These are phyloP conservation scores for Neuroterus valhalla DNA, from an alignment of 1,140 invertebrate genomes.

Conservation along the genomic window DNA sequence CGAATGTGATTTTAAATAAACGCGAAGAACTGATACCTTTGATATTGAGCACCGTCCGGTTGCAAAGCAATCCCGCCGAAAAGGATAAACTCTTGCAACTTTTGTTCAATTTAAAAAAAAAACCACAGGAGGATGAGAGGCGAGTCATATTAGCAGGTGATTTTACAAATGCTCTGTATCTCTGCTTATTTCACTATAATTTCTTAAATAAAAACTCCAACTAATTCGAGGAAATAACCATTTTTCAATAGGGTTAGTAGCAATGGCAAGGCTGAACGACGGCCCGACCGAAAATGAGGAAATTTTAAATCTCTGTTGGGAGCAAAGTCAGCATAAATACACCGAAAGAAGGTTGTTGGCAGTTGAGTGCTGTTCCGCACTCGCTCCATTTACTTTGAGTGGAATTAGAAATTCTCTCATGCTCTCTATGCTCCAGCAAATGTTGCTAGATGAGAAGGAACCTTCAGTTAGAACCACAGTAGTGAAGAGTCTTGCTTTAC, in stretches of 20 bases:
- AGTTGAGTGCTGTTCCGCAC: slow-evolving; percentile 82
- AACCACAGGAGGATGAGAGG: slow-evolving; percentile 83
- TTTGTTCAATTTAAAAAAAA: slow-evolving; percentile 86
- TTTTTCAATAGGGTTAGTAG: slow-evolving; percentile 75
- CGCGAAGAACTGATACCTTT: slow-evolving; percentile 85
- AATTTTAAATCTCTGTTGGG: slow-evolving; percentile 86
- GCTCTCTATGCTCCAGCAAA: slow-evolving; percentile 85
- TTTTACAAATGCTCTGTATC: slow-evolving; percentile 22
- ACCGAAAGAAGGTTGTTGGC: slow-evolving; percentile 82
- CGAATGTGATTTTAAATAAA: slow-evolving; percentile 83
- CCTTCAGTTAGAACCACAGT: slow-evolving; percentile 79
- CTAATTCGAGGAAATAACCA: slow-evolving; percentile 9
- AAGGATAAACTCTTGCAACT: slow-evolving; percentile 82
- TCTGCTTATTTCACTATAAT: too few relatives aligned
- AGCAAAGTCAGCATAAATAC: slow-evolving; percentile 85
- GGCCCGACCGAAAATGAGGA: slow-evolving; percentile 79
- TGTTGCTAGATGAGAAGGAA: slow-evolving; percentile 83
- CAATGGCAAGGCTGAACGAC: slow-evolving; percentile 78
- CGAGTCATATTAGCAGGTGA: slow-evolving; percentile 80
- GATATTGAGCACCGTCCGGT: slow-evolving; percentile 79
- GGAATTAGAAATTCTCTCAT: slow-evolving; percentile 83
- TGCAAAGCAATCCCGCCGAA: slow-evolving; percentile 78
- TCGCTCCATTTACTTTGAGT: slow-evolving; percentile 82
- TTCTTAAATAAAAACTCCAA: too few relatives aligned
- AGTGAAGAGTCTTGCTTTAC: slow-evolving; percentile 79